phyloP scores from a whole-genome alignment of 2,113 vertebrate genomes.

The Sinocyclocheilus grahami region DNA sequence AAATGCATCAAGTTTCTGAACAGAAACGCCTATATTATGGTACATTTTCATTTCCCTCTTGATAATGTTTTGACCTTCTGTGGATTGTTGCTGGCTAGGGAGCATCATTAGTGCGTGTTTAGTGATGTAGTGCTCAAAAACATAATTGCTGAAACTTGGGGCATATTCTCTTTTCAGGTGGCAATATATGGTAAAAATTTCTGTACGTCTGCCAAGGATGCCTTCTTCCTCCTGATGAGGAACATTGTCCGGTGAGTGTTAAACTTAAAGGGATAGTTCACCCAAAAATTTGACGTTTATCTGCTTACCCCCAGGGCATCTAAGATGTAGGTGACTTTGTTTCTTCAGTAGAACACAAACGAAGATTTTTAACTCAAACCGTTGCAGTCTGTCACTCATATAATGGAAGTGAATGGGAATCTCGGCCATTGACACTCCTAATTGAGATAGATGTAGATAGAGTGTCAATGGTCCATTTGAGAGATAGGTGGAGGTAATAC shows the following conservation, averaged over 20 bases:
- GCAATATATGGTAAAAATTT: conserved; percentile 95
- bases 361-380: too few species aligned
- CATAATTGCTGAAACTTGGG: neutral
- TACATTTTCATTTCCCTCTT: conserved; percentile 63
- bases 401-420: too few species aligned
- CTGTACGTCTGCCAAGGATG: conserved; percentile 88
- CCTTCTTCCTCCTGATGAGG: conserved; percentile 95
- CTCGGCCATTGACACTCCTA: too few species aligned
- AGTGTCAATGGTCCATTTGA: too few species aligned
- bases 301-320: too few species aligned
- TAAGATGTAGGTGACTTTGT: too few species aligned
- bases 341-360: too few species aligned
- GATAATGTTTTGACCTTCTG: neutral
- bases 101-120: neutral
- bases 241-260: conserved; percentile 86
- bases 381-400: too few species aligned
- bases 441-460: too few species aligned
- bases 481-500: too few species aligned
- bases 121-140: neutral
- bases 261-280: neutral
- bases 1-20: conserved; percentile 96
- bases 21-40: conserved; percentile 98
- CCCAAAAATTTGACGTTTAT: too few species aligned
- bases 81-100: neutral
- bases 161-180: conserved; percentile 71